These are phyloP conservation scores for Tortricodes alternella DNA, from an alignment of 2,888 invertebrate genomes.

Conservation along the genomic window DNA sequence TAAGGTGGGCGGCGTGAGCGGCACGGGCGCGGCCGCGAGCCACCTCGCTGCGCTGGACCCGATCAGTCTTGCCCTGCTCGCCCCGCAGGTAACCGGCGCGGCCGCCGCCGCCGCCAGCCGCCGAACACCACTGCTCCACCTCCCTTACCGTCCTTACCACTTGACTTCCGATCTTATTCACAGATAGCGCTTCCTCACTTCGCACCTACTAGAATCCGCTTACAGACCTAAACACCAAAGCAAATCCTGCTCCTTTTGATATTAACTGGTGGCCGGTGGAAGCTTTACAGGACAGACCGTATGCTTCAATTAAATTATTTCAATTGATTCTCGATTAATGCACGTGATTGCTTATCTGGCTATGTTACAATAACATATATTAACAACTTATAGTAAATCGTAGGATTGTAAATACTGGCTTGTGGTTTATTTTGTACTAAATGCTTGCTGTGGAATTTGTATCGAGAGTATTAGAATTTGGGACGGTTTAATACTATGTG, in stretches of 20 bases:
- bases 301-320: conserved; percentile 68
- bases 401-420: conserved; percentile 25
- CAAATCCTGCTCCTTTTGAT: conserved; percentile 45
- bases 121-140: conserved; percentile 56
- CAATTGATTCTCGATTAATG: conserved; percentile 54
- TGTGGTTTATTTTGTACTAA: conserved; percentile 23
- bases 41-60: conserved; percentile 83
- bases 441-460: conserved; percentile 28
- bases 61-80: conserved; percentile 81
- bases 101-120: conserved; percentile 45
- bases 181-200: conserved; percentile 32
- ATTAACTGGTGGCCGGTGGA: conserved; percentile 70
- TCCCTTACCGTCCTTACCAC: conserved; percentile 27
- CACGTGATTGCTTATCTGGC: conserved; percentile 71
- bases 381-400: conserved; percentile 16
- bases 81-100: conserved; percentile 82
- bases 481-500: conserved; percentile 9
- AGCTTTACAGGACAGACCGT: conserved; percentile 64
- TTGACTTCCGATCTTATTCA: conserved; percentile 35
- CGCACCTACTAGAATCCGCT: conserved; percentile 26
- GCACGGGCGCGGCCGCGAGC: conserved; percentile 79
- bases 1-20: conserved; percentile 84
- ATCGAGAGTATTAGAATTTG: conserved; percentile 14
- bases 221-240: conserved; percentile 18
- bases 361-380: conserved; percentile 40